Percentiles rank a stretch among this genome's conserved stretches.
phyloP scores from a whole-genome alignment of 2,888 invertebrate species.

The Apodemia hepburni region DNA sequence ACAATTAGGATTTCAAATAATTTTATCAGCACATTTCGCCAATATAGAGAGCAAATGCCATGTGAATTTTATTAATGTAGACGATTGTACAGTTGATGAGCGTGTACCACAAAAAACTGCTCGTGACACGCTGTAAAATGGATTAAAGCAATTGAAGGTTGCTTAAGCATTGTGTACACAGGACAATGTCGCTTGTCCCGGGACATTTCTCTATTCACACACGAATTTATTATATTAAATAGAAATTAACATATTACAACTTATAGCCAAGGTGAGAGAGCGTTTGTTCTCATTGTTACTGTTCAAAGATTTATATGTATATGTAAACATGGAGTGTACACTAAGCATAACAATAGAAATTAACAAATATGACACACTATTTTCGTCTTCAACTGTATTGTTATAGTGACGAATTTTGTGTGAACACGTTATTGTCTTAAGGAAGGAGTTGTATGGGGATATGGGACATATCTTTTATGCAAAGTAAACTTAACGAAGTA shows the following conservation, averaged over 20 bases:
- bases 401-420: constrained; percentile 15
- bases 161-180: constrained; percentile 41
- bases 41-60: no score
- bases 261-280: constrained; percentile 53
- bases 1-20: no score
- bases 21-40: no score
- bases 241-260: constrained; percentile 73
- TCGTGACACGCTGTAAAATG: constrained; percentile 75
- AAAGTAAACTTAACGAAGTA: constrained; percentile 66
- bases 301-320: constrained; percentile 63
- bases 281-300: constrained; percentile 57
- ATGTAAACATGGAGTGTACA: constrained; percentile 57
- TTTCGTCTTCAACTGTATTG: constrained; percentile 17
- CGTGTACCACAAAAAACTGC: constrained; percentile 40
- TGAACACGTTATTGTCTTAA: constrained; percentile 19
- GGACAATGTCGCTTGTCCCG: constrained; percentile 43
- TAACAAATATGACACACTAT: constrained; percentile 19
- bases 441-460: constrained; percentile 15
- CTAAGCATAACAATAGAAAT: constrained; percentile 18
- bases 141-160: constrained; percentile 66
- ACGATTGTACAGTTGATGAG: constrained; percentile 31
- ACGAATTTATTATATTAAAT: constrained; percentile 72
- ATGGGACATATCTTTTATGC: constrained; percentile 45
- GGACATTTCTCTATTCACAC: constrained; percentile 52
- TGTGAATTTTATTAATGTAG: not conserved